Base-by-base conservation (phyloP, 2,113 vertebrate species). In the Hystrix brachyura region DNA sequence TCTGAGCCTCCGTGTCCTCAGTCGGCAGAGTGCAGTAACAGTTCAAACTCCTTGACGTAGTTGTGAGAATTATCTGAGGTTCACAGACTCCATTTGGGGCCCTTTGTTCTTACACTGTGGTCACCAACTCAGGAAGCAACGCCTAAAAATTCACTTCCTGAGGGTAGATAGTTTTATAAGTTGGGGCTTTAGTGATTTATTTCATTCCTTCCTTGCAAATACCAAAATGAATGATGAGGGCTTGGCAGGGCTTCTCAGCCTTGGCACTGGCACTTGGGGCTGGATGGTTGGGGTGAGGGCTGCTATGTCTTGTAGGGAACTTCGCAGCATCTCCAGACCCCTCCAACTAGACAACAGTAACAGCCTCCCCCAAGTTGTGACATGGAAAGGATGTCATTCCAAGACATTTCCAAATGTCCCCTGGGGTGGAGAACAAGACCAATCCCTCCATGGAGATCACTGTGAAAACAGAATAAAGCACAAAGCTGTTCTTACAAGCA, bases 381-480 rank as follows among this genome's bases (percentile, higher is more conserved):
- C 79, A 55, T 83, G 65, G 71, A 51, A 65, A 96, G 64, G 15
- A 46, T 32, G 29, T 92, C 65, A 51, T 76, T 55, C 60, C 72
- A 32, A 78, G 62, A 87, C 9, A 14, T 51, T 78, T 80, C 15
- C 74, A 53, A 89, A 91, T 38, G 19, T 92, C 25, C 43, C 46
- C 32, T 25, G 23, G 34, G 48, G 1, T 59, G 25, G 25, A 7
- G 34, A 25, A 43, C 25, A 29, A 71, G 60, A 18, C 62, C 23
- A 1, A 48, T 69, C 57, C 79, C 6, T 83, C 21, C 64, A 13
- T 10, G 17, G 32, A 90, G 62, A 74, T 29, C n/a, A 10, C 60
- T 53, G 57, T 76, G 55, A 74, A 48, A 53, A 94, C 29, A 65
- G 81, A 89, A 94, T 87, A 57, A 91, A 94, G 76, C 38, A 69